Evolutionary conservation across 2,797 vertebrate genomes (phyloP), one percentile per base, ranked within the genome.

Genomic region (Microtus californicus): DNA sequence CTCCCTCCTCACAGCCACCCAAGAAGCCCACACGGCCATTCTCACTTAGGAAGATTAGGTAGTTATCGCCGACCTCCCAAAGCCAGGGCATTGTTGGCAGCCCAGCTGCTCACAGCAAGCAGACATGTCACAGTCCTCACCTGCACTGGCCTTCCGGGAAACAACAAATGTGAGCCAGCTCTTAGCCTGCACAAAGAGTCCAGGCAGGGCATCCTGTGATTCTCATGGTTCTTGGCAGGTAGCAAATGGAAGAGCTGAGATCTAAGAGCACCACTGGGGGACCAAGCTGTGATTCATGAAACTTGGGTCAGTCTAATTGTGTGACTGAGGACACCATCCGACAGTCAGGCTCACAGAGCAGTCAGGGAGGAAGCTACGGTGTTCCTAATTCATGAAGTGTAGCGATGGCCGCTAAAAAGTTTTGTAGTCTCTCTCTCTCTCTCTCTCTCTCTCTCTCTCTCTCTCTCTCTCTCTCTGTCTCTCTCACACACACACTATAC

Each of bases 301-400:
- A 8, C 25, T 0, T 17, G 1, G 78, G 73, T 31, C 51, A 1
- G 29, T 80, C 59, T 45, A 10, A 27, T 2, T 13, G 54, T 34
- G 67, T 9, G 6, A 65, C 54, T 0, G 11, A 85, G 61, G 54
- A 12, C 1, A 0, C 0, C 2, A 0, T 8, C 37, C 1, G 10
- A 61, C 11, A 25, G 43, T 37, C 21, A 0, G 43, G 67, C 77
- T 40, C 19, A 45, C n/a, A 48, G 5, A 56, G 19, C 63, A 51
- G n/a, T 1, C 21, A 77, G 23, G 13, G 40, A 29, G 88, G 59
- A 10, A 21, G 48, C 63, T 19, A 37, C 1, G 4, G 5, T 21
- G 6, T 10, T 13, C 6, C 88, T 7, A 9, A 76, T 31, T 63
- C 79, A 37, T n/a, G 51, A 51, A 54, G 4, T 37, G 5, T 56